Base-by-base conservation (phyloP, 2,888 invertebrate genomes). In the Campoplex nolae region DNA sequence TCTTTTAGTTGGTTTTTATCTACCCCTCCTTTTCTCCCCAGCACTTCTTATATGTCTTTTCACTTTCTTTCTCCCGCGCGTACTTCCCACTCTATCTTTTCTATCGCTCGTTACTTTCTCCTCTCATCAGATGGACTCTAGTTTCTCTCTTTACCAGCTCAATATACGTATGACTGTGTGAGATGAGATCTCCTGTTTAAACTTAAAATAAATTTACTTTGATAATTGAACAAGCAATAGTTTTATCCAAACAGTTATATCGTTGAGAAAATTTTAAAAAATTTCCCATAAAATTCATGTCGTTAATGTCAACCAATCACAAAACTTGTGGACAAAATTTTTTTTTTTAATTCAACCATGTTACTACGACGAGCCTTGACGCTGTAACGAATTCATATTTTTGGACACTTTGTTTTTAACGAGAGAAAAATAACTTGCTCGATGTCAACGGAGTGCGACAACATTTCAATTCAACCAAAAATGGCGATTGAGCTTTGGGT, bases 31-130 rank as follows among this genome's bases (percentile, higher is more conserved):
- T 73, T 73, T 54, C 76, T 48, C 70, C 67, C 23, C 73, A 9
- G 16, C 80, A 9, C 73, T 71, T 11, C 51, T 77, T 75, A 68
- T 68, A 73, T 62, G 58, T 62, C 58, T 77, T 23, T 83, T 83
- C 65, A 62, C 68, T 71, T 74, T 83, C 71, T 73, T 71, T 88
- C 85, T 78, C 73, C 74, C 74, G 77, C 74, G 77, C 80, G 67
- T 68, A 78, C 35, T 84, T 73, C 70, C 78, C 83, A 76, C 74
- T 68, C 51, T 76, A 54, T 67, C 65, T 74, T 28, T 74, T 54
- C 45, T 67, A 74, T 54, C 67, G 65, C 13, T 54, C 65, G 54
- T 81, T 56, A 81, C 74, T 81, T 81, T 81, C 65, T 74, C 74
- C 81, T 54, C 32, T 32, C 58, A 32, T 62, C 58, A 48, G 74